phyloP scores from a whole-genome alignment of 2,113 vertebrate genomes.

The Scytalopus superciliaris region DNA sequence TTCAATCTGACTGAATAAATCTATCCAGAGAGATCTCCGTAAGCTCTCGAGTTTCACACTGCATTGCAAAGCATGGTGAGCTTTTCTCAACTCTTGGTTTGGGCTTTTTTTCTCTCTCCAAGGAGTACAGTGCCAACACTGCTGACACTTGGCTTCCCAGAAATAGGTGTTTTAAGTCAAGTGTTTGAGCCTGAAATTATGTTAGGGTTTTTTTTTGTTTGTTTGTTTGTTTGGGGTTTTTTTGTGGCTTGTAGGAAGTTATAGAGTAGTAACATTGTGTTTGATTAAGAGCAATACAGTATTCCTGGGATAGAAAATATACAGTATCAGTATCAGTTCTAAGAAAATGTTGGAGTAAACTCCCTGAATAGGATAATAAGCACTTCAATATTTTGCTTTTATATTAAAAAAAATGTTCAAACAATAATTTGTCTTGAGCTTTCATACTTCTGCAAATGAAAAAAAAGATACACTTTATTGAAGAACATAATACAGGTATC shows the following conservation, averaged over 20 bases:
- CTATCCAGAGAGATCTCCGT: not conserved
- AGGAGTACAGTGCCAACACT: not conserved
- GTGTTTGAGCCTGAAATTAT: conserved; percentile 26
- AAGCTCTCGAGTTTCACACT: not conserved
- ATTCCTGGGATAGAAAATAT: not conserved
- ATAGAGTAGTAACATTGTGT: not conserved
- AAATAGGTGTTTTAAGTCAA: conserved; percentile 27
- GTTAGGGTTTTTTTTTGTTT: not conserved
- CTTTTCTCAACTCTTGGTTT: not conserved
- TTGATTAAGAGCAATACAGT: not conserved
- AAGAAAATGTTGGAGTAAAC: not conserved
- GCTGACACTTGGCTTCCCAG: not conserved
- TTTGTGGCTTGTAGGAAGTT: not conserved
- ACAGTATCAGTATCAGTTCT: not conserved
- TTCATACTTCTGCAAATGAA: not conserved
- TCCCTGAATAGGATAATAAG: not conserved
- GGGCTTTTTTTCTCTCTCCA: not conserved
- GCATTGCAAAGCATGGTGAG: not conserved
- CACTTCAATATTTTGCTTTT: not conserved
- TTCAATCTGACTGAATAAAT: not conserved
- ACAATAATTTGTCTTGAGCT: not conserved
- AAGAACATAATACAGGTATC: not conserved
- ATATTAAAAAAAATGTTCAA: not conserved
- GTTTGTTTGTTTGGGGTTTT: not conserved
- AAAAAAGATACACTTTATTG: not conserved